phyloP scores from a whole-genome alignment of 2,888 invertebrate genomes.

The Spatulosminthurus flaviceps region DNA sequence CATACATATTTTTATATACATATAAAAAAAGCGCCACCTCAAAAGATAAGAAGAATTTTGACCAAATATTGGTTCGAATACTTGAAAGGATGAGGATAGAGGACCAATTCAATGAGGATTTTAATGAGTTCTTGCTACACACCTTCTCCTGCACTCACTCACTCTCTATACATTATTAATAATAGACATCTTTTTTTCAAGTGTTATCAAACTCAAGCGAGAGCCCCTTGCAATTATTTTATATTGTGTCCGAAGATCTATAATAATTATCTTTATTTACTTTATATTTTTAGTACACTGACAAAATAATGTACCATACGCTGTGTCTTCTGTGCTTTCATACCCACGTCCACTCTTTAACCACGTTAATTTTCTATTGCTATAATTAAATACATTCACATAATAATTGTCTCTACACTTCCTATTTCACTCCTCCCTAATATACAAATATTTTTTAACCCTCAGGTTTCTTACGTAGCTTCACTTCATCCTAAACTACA shows the following conservation, averaged over 20 bases:
- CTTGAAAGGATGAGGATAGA: not conserved
- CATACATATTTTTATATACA: not conserved
- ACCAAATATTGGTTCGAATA: slow-evolving; percentile 24
- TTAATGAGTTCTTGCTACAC: no score
- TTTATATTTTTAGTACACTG: no score
- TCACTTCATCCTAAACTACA: not conserved
- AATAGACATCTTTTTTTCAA: no score
- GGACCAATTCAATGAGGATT: not conserved
- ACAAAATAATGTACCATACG: no score
- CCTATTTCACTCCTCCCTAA: not conserved
- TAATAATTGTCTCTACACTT: slow-evolving; percentile 4
- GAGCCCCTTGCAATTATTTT: no score
- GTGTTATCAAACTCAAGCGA: no score
- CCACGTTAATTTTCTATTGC: not conserved
- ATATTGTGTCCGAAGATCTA: no score
- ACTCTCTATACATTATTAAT: no score
- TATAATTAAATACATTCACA: not conserved
- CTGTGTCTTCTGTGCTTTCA: no score
- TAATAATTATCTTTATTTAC: no score
- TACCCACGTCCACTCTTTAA: no score
- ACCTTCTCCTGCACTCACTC: no score
- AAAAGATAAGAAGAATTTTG: slow-evolving; percentile 6
- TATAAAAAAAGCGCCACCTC: not conserved
- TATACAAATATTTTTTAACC: not conserved
- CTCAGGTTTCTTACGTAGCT: not conserved